Base-by-base conservation (phyloP, 2,113 vertebrate species). In the Tricholaema leucomelas region DNA sequence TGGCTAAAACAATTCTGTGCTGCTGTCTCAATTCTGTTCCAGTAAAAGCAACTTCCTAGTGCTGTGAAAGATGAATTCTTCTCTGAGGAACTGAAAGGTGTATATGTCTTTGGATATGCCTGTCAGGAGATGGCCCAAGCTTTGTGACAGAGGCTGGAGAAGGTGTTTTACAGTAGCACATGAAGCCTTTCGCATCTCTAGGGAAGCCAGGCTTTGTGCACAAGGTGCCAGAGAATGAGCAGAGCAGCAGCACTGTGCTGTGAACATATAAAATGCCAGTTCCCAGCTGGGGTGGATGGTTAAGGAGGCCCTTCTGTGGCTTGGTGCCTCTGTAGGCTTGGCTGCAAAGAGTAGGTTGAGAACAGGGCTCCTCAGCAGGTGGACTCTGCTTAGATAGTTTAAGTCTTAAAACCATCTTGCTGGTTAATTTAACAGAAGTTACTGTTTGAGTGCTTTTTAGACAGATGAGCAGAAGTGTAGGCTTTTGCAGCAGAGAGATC, bases 401-500 rank as follows among this genome's bases (percentile, higher is more conserved):
- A 85, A 88, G 73, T 75, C 58, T 71, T 14, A 15, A 85, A 31
- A 1, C 31, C 54, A 67, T 3, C 42, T 94, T 80, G 55, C 60
- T 93, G 65, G 23, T 78, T 90, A 72, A 78, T 88, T 93, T 38
- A 78, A 52, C 58, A 72, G 79, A 70, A 81, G 54, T 31, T 88
- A 63, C 31, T 50, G 21, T 15, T 64, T 48, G 78, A 85, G 78
- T 66, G 79, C 59, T 92, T 87, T 66, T 85, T 48, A 86, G 63
- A 55, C 31, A 85, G 81, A 55, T 58, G 71, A 92, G 42, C 71
- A 91, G 50, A 36, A 65, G n/a, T 44, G 44, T 50, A 66, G 78
- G 74, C 71, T 82, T 90, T 87, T 88, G 70, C n/a, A 87, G 81
- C 63, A 87, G 54, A 50, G 46, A 76, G 81, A 86, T 69, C 48